Evolutionary conservation across 2,113 vertebrate species (phyloP).

Genomic region (Hystrix brachyura): DNA sequence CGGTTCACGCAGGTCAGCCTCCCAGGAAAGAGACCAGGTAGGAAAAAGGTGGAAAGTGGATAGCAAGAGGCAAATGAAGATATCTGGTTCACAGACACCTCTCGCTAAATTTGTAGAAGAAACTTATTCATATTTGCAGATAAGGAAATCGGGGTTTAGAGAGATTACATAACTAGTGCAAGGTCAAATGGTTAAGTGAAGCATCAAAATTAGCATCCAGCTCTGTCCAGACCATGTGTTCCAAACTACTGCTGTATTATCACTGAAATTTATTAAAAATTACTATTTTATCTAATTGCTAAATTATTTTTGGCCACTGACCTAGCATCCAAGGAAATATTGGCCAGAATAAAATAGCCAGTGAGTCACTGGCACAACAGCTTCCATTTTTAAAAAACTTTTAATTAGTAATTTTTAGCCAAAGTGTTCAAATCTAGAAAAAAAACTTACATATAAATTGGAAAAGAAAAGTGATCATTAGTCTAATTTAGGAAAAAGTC

Average conservation of each 20-base stretch:
- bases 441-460: not conserved
- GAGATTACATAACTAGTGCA: not conserved
- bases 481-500: not conserved
- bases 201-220: not conserved
- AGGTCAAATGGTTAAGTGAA: not conserved
- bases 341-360: not conserved
- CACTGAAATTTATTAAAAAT: not conserved
- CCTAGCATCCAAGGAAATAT: not conserved
- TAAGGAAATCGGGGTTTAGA: not conserved
- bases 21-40: not conserved
- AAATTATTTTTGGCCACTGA: not conserved
- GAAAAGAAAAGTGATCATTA: constrained; percentile 32
- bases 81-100: not conserved
- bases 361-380: not conserved
- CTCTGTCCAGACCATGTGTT: not conserved
- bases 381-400: not conserved
- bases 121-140: not conserved
- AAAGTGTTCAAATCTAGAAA: not conserved
- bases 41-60: not conserved
- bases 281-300: not conserved
- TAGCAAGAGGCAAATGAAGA: not conserved
- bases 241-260: not conserved
- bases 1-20: not conserved
- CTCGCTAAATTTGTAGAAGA: not conserved
- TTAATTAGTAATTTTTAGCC: not conserved